Evolutionary conservation across 1,140 invertebrate species (phyloP).

Genomic region (Oncopeltus fasciatus): DNA sequence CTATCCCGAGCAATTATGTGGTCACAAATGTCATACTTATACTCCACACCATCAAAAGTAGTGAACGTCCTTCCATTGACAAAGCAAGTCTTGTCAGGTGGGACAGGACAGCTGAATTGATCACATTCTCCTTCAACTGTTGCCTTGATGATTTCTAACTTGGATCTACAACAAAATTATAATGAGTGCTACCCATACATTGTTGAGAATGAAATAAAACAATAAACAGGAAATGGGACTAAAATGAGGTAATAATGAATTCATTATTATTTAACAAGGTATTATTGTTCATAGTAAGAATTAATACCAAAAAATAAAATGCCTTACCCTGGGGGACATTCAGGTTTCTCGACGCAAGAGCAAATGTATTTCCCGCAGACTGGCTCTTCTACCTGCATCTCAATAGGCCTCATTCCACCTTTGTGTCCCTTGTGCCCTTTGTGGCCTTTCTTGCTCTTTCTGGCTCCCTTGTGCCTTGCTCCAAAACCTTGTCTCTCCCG

Average conservation of each 20-base stretch:
- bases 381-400: background rate
- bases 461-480: background rate
- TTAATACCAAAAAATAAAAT: too few relatives aligned
- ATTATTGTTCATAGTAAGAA: too few relatives aligned
- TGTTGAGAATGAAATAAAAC: too few relatives aligned
- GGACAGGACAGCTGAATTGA: slow-evolving; percentile 44
- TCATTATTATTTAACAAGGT: too few relatives aligned
- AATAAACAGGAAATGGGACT: too few relatives aligned
- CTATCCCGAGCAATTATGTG: slow-evolving; percentile 58
- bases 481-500: background rate
- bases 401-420: background rate
- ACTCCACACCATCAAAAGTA: slow-evolving; percentile 62
- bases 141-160: slow-evolving; percentile 3
- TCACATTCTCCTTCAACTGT: slow-evolving; percentile 26
- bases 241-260: too few relatives aligned
- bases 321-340: background rate
- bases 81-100: slow-evolving; percentile 49
- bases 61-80: slow-evolving; percentile 55
- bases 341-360: background rate
- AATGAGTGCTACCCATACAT: too few relatives aligned
- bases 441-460: background rate
- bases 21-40: slow-evolving; percentile 63
- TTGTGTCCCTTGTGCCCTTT: background rate
- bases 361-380: background rate
- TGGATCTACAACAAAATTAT: slow-evolving; percentile 11